These are phyloP conservation scores for Antigone vipio DNA, from an alignment of 2,113 vertebrate species.

Conservation along the genomic window DNA sequence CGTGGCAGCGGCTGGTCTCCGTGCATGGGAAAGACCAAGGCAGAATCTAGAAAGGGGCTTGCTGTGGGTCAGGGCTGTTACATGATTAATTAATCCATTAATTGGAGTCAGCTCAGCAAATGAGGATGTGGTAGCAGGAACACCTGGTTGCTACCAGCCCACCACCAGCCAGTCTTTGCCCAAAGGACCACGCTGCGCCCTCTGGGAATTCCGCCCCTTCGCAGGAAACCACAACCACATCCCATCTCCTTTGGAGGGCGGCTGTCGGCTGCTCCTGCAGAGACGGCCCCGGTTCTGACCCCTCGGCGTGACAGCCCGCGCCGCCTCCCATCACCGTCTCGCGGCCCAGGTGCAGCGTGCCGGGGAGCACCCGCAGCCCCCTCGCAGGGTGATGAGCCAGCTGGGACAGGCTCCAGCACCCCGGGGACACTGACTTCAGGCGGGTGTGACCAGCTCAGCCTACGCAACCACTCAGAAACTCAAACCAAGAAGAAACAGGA, in stretches of 20 bases:
- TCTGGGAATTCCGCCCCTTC: neutral
- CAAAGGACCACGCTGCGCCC: rapidly evolving
- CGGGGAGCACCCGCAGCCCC: rapidly evolving
- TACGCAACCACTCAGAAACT: rapidly evolving
- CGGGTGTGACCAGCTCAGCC: neutral
- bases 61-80: neutral
- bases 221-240: neutral
- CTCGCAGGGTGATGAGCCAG: neutral
- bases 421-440: rapidly evolving
- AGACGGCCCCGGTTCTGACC: neutral
- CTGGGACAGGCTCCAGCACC: neutral
- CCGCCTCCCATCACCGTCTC: neutral
- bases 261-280: neutral
- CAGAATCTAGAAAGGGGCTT: neutral
- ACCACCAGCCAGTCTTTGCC: neutral
- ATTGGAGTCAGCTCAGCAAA: neutral
- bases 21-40: rapidly evolving
- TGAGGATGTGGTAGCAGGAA: neutral
- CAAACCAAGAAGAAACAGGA: neutral
- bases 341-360: neutral
- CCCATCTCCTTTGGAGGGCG: neutral
- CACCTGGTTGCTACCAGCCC: neutral
- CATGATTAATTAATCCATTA: neutral
- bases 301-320: rapidly evolving
- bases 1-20: rapidly evolving